phyloP scores from a whole-genome alignment of 2,888 invertebrate species.

The Timandra comae region DNA sequence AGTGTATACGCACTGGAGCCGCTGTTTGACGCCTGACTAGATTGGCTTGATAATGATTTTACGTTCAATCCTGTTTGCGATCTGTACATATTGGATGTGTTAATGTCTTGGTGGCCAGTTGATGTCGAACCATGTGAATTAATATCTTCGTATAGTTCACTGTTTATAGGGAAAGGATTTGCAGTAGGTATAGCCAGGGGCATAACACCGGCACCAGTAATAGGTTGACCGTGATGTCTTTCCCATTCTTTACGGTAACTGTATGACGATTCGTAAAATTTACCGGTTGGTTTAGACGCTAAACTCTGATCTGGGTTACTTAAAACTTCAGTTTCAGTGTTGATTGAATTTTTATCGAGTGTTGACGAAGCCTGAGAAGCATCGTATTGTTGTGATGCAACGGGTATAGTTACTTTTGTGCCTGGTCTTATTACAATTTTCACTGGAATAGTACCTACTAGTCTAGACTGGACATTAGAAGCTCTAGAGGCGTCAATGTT shows the following conservation, averaged over 20 bases:
- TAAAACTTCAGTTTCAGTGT: constrained; percentile 45
- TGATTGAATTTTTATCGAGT: constrained; percentile 39
- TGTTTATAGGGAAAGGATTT: constrained; percentile 40
- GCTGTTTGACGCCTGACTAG: constrained; percentile 33
- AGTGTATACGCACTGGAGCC: constrained; percentile 22
- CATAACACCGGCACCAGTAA: constrained; percentile 14
- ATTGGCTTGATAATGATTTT: constrained; percentile 28
- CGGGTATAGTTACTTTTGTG: constrained; percentile 44
- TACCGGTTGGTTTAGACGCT: constrained; percentile 27
- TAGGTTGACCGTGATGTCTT: constrained; percentile 50
- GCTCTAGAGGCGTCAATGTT: too few species aligned
- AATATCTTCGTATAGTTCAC: constrained; percentile 48
- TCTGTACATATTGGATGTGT: constrained; percentile 29
- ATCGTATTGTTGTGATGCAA: constrained; percentile 42
- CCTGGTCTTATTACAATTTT: constrained; percentile 54
- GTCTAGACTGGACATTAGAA: constrained; percentile 31
- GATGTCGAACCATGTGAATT: constrained; percentile 20
- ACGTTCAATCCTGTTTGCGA: constrained; percentile 33
- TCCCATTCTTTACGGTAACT: constrained; percentile 67
- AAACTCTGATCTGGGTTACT: constrained; percentile 26
- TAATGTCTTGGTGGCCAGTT: constrained; percentile 24
- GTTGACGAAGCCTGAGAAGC: constrained; percentile 22
- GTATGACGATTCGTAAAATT: constrained; percentile 59
- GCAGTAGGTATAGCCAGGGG: constrained; percentile 34
- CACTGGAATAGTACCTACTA: constrained; percentile 42